Evolutionary conservation across 2,113 vertebrate genomes (phyloP).

Genomic region (Onychorhynchus coronatus): DNA sequence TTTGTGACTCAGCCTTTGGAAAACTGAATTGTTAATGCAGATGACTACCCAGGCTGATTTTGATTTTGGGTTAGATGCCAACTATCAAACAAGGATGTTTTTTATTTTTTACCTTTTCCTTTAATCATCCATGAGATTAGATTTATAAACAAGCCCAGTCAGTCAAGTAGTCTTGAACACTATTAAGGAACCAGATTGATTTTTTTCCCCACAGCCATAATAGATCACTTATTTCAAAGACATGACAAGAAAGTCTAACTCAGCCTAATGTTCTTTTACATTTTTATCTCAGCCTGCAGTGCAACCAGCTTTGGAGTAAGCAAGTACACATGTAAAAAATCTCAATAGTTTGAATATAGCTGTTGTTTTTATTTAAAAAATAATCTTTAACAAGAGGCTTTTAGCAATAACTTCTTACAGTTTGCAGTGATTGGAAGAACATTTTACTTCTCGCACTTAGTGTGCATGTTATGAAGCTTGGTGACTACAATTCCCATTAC

Average conservation of each 20-base stretch:
- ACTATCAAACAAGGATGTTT: slow-evolving; percentile 5
- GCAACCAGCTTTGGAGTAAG: slow-evolving; percentile 32
- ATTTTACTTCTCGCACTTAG: not conserved
- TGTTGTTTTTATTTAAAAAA: not conserved
- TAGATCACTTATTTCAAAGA: slow-evolving; percentile 51
- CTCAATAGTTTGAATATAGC: not conserved
- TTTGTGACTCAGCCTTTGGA: not conserved
- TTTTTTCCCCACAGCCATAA: slow-evolving; percentile 9
- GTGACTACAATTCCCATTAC: slow-evolving; percentile 28
- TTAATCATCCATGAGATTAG: slow-evolving; percentile 43
- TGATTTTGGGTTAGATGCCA: not conserved
- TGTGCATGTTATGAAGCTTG: not conserved
- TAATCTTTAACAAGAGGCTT: not conserved
- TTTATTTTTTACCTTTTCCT: slow-evolving; percentile 36
- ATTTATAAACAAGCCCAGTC: slow-evolving; percentile 52
- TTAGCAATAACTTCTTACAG: not conserved
- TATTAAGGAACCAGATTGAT: slow-evolving; percentile 38
- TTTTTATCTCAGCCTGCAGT: slow-evolving; percentile 19
- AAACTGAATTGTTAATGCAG: not conserved
- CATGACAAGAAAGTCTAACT: slow-evolving; percentile 44
- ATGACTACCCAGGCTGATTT: not conserved
- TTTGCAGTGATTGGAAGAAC: slow-evolving; percentile 4
- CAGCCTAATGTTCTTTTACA: not conserved
- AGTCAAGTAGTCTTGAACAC: slow-evolving; percentile 14
- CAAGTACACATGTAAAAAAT: not conserved